These are phyloP conservation scores for Nycticryphes semicollaris DNA, from an alignment of 2,113 vertebrate species.

Conservation along the genomic window DNA sequence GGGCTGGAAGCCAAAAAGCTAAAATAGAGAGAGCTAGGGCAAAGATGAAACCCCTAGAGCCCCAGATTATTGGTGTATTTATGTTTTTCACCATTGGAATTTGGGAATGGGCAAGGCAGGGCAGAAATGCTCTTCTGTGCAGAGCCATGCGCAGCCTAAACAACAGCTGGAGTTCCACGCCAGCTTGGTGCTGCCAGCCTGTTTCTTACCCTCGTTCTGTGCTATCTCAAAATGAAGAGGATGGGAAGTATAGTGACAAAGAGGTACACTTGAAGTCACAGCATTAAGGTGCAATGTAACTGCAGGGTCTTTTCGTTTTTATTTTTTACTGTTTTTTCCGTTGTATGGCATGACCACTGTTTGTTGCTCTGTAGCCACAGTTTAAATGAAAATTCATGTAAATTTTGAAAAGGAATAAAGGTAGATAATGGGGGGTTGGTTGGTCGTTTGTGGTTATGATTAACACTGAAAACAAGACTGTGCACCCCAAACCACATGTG, in stretches of 20 bases:
- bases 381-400: neutral
- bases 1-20: neutral
- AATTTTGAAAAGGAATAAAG: neutral
- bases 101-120: neutral
- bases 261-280: neutral
- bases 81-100: neutral
- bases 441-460: neutral
- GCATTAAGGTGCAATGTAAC: neutral
- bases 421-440: neutral
- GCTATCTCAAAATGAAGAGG: neutral
- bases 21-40: neutral
- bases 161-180: accelerated
- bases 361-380: neutral
- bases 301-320: neutral
- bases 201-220: neutral
- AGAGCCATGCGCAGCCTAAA: accelerated
- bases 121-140: neutral
- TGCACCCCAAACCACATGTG: neutral
- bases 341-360: accelerated
- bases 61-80: neutral
- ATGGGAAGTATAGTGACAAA: neutral
- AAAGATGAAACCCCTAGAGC: neutral
- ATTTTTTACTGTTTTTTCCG: neutral
- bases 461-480: neutral
- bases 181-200: neutral